These are phyloP conservation scores for Vidua chalybeata DNA, from an alignment of 2,113 vertebrate genomes.

Conservation along the genomic window DNA sequence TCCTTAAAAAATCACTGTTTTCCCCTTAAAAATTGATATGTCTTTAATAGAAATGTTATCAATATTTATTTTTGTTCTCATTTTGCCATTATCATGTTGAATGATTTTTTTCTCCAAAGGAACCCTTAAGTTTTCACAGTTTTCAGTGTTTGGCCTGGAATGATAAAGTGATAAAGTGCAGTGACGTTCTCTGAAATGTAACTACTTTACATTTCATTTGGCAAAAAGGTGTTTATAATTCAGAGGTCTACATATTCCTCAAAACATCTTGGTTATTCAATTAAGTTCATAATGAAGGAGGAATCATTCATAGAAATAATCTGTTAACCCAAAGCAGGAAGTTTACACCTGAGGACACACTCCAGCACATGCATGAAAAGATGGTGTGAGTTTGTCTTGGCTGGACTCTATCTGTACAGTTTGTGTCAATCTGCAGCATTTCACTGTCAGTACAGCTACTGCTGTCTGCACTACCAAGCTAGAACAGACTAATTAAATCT, in stretches of 20 bases:
- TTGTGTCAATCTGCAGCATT: not conserved
- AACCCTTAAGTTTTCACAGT: not conserved
- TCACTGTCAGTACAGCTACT: not conserved
- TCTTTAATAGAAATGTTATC: not conserved
- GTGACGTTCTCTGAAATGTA: not conserved
- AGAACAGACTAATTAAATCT: not conserved
- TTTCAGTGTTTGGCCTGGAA: not conserved
- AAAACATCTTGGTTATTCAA: not conserved
- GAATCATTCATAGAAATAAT: not conserved
- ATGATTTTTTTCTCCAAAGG: not conserved
- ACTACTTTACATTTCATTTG: not conserved
- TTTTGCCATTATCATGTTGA: not conserved
- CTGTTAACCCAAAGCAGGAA: not conserved
- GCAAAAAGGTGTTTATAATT: not conserved
- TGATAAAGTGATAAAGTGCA: not conserved
- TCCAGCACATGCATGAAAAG: not conserved
- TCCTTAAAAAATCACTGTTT: not conserved
- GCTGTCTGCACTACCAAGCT: not conserved
- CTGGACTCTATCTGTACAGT: not conserved
- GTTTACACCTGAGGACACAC: not conserved
- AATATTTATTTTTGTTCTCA: not conserved
- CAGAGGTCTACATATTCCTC: not conserved
- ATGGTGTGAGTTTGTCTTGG: not conserved
- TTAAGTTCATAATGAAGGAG: not conserved
- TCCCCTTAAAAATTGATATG: not conserved